Evolutionary conservation across 2,888 invertebrate genomes (phyloP), one percentile per base, ranked within the genome.

Genomic region (Zhengitettix transpicula): DNA sequence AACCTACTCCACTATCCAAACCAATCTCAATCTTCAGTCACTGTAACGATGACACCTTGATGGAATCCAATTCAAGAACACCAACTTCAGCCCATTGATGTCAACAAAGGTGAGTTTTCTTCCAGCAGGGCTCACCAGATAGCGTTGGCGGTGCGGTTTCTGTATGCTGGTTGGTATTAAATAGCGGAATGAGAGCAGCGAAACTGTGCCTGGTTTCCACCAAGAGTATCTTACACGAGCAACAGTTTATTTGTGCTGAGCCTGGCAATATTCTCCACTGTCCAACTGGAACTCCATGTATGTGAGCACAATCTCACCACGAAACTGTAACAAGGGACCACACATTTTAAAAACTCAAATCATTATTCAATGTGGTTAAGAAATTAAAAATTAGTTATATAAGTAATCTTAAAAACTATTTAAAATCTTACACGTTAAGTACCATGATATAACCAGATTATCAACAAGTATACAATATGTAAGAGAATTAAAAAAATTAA

Each of bases 191-290:
- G 55, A n/a, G 55, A n/a, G 40, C 40, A 55, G 41, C 40, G 40
- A 55, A 55, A 40, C 14, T 40, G 28, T 41, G 55, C n/a, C 40
- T 55, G 55, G 55, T 55, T 40, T 55, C 41, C 55, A 55, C 55
- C 55, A 17, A 40, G 12, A 28, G 40, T 11, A 12, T 55, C 40
- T 56, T 40, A 55, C 47, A 42, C 57, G 40, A 65, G 73, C 70
- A 70, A 71, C 69, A 75, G 77, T 80, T 85, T 89, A 89, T 89
- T 90, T 91, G 92, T 93, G 93, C 87, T 94, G 94, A 78, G 93
- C 93, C 85, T 92, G 92, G 88, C 94, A 94, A 84, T 92, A 94
- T 82, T 94, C 93, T 82, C 92, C 91, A 80, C 92, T 93, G 85
- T 92, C 92, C 85, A 92, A 88, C 82, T 89, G 87, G 89, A 93